These are phyloP conservation scores for Chymomyza costata DNA, from an alignment of 1,140 invertebrate genomes.

Conservation along the genomic window DNA sequence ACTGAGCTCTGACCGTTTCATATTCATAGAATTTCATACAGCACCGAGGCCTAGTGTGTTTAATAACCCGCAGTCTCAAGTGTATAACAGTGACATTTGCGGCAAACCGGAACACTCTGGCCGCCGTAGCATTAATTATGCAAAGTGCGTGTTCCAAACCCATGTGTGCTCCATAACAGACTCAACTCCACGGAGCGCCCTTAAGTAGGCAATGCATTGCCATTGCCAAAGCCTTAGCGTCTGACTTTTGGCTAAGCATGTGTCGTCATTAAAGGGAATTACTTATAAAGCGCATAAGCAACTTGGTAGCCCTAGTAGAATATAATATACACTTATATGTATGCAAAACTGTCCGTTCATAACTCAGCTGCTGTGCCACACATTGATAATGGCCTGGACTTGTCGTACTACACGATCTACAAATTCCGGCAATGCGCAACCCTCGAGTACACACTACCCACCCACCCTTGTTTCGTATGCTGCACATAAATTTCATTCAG, in stretches of 20 bases:
- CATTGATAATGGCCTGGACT: neutral
- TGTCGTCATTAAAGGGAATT: conserved; percentile 45
- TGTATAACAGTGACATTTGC: conserved; percentile 64
- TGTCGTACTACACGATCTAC: no score
- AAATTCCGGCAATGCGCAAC: neutral
- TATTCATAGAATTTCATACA: no score
- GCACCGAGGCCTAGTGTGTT: no score
- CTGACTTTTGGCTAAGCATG: conserved; percentile 22
- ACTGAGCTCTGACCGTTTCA: neutral
- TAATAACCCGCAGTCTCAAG: conserved; percentile 45
- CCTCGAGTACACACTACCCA: conserved; percentile 10
- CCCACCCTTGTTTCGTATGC: conserved; percentile 11
- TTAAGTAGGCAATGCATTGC: conserved; percentile 30
- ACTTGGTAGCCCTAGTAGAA: no score
- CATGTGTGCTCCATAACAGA: conserved; percentile 21
- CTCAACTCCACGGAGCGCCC: conserved; percentile 18
- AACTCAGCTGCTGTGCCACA: conserved; percentile 19
- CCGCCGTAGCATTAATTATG: conserved; percentile 60
- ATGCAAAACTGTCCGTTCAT: conserved; percentile 16
- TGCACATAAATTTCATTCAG: conserved; percentile 46
- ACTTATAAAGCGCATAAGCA: neutral
- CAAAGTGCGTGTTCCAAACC: conserved; percentile 51
- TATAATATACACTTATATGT: neutral
- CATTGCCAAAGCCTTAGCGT: no score
- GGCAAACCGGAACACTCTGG: conserved; percentile 9